Conservation (phyloP, 2,113 vertebrate genomes). For the Vidua chalybeata region DNA sequence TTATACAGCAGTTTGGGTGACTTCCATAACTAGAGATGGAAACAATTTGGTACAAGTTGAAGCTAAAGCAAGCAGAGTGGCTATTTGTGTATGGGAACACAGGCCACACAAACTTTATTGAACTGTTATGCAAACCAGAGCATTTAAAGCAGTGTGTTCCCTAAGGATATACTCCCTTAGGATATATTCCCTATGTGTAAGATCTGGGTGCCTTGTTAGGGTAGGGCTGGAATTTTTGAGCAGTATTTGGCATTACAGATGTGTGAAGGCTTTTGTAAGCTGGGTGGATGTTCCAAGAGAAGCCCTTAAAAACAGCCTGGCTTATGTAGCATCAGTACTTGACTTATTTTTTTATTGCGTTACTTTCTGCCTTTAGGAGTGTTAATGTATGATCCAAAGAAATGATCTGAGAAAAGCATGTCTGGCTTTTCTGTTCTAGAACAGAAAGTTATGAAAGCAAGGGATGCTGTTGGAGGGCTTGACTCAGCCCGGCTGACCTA, state of each 20-base stretch:
- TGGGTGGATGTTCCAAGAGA: neutral
- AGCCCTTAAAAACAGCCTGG: neutral
- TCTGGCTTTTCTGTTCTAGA: neutral
- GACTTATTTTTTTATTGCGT: neutral
- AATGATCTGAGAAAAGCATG: neutral
- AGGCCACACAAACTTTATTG: neutral
- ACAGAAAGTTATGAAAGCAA: neutral
- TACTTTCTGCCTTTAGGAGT: neutral
- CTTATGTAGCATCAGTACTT: neutral
- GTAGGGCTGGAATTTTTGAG: neutral
- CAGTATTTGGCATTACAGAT: neutral
- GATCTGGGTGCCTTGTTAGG: accelerated
- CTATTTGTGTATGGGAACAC: neutral
- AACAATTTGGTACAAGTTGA: neutral
- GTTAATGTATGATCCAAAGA: neutral
- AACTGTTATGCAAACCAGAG: neutral
- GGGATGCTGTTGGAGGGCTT: neutral
- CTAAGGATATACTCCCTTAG: neutral
- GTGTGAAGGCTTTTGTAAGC: neutral
- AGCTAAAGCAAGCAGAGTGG: neutral
- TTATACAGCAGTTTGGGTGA: neutral
- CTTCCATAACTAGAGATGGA: neutral
- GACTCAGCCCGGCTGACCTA: neutral
- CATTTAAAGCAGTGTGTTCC: neutral
- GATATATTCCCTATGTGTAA: neutral